Evolutionary conservation across 1,140 invertebrate genomes (phyloP).

Genomic region (Meteorus sp.): DNA sequence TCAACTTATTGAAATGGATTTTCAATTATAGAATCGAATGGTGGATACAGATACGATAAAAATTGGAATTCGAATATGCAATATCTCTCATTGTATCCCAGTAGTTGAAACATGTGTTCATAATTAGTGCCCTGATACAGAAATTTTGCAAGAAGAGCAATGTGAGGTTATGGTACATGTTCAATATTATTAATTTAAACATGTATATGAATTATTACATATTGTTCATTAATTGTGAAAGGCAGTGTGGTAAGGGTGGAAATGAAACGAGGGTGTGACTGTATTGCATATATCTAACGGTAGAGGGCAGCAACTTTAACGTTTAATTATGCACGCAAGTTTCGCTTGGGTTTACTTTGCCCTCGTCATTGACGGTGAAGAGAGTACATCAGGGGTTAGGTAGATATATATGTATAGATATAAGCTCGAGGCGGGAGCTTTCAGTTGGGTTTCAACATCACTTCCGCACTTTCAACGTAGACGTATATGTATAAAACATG

Average conservation of each 20-base stretch:
- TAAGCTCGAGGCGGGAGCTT: not conserved
- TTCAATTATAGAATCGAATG: no score
- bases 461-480: no score
- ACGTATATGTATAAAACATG: slow-evolving; percentile 7
- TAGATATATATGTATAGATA: not conserved
- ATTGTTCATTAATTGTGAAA: no score
- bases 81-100: no score
- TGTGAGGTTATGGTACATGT: not conserved
- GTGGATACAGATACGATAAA: no score
- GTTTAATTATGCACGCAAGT: slow-evolving; percentile 53
- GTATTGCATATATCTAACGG: not conserved
- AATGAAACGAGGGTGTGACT: not conserved
- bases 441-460: not conserved
- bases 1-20: no score
- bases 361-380: slow-evolving; percentile 26
- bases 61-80: no score
- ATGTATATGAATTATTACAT: no score
- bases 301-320: slow-evolving; percentile 39
- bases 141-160: slow-evolving; percentile 15
- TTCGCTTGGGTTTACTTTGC: slow-evolving; percentile 44
- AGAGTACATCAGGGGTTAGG: not conserved
- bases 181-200: no score
- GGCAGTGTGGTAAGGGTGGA: no score
- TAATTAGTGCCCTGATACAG: no score
- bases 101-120: no score